phyloP scores from a whole-genome alignment of 2,888 invertebrate genomes.

The Coelopa pilipes region DNA sequence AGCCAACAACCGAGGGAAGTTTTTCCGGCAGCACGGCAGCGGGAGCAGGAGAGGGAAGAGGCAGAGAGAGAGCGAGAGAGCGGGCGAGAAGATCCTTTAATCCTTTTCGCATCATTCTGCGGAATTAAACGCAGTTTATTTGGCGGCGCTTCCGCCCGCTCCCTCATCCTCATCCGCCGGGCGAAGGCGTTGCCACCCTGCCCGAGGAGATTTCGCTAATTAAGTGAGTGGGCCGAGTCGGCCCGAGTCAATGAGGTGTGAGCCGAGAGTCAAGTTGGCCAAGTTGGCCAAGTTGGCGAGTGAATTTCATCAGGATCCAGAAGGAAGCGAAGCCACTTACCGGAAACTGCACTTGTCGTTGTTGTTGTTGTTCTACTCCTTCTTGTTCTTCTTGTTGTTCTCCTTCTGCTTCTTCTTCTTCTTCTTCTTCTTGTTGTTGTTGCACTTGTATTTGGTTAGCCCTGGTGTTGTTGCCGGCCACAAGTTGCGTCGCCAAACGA shows the following conservation, averaged over 20 bases:
- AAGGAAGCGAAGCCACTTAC: not conserved
- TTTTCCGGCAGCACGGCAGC: not conserved
- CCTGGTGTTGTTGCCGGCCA: no score
- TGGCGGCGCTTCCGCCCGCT: conserved; percentile 18
- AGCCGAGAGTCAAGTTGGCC: not conserved
- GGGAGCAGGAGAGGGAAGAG: not conserved
- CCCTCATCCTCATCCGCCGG: not conserved
- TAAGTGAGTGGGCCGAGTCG: conserved; percentile 22
- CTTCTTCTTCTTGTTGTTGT: not conserved
- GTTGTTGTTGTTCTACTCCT: not conserved
- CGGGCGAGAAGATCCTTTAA: conserved; percentile 14
- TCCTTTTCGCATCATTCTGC: conserved; percentile 21
- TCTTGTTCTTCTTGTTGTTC: no score
- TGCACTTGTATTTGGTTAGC: no score
- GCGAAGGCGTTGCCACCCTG: not conserved
- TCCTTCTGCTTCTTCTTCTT: no score
- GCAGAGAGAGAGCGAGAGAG: not conserved
- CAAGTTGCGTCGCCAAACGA: not conserved
- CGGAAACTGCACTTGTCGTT: not conserved
- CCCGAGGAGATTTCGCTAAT: conserved; percentile 22
- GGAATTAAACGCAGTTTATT: conserved; percentile 31
- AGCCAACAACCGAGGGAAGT: not conserved
- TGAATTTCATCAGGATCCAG: not conserved
- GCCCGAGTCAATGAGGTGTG: conserved; percentile 21
- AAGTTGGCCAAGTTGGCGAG: not conserved